Conservation (phyloP, 2,797 vertebrate species). For the Gobio occitaniae region DNA sequence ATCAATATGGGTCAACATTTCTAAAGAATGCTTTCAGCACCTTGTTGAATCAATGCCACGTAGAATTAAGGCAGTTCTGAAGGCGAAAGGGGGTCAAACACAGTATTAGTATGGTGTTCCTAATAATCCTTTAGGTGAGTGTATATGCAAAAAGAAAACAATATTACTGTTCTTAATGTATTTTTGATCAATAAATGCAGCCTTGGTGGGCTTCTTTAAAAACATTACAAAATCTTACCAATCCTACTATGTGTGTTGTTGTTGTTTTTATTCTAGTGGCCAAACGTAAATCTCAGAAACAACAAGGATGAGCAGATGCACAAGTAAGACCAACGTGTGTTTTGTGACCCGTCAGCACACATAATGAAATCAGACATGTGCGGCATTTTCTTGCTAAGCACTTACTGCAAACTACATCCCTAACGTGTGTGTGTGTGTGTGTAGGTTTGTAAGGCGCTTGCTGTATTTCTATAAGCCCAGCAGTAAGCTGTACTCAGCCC, state of each 20-base stretch:
- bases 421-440: not conserved
- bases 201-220: not conserved
- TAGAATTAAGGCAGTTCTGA: too few relatives aligned
- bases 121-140: too few relatives aligned
- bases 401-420: not conserved
- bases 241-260: constrained; percentile 32
- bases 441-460: constrained; percentile 85
- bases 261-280: constrained; percentile 78
- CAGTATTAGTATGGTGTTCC: too few relatives aligned
- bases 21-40: too few relatives aligned
- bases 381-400: not conserved
- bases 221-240: not conserved
- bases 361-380: not conserved
- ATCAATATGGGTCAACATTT: too few relatives aligned
- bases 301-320: constrained; percentile 90
- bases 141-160: not conserved
- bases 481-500: constrained; percentile 84
- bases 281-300: constrained; percentile 85
- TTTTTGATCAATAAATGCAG: not conserved
- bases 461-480: constrained; percentile 90
- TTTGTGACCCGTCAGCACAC: not conserved
- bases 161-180: not conserved
- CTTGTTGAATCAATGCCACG: too few relatives aligned
- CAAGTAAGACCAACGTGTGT: constrained; percentile 71
- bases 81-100: too few relatives aligned